Evolutionary conservation across 2,113 vertebrate species (phyloP), one percentile per base, ranked within the genome.

Genomic region (Aix galericulata): DNA sequence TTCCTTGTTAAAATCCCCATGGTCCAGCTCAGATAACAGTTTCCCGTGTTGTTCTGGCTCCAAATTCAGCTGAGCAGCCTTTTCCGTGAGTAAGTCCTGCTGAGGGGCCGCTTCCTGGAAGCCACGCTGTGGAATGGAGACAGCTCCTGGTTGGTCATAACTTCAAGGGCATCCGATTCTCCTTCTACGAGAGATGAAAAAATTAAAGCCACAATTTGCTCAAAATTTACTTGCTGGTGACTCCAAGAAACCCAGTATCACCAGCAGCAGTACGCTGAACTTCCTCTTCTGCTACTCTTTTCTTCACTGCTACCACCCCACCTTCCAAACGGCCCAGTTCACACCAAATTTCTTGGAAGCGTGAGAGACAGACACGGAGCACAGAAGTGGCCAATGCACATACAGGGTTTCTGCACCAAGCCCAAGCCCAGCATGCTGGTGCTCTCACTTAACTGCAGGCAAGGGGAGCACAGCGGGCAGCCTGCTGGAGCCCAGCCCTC

Each of bases 81-180:
- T 97, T 99, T 99, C 90, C 99, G 97, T n/a, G 98, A 98, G 90
- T 98, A 98, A 32, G 96, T 98, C 92, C 96, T 98, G 82, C 96
- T 95, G 50, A 96, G 75, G 67, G 91, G 86, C 27, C 68, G 97
- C 53, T 68, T 98, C 83, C 88, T 95, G 58, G 94, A 74, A 60
- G 86, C 36, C 1, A 92, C 64, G 9, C 73, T 91, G 56, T 63
- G 97, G 83, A 98, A 97, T 13, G 98, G 98, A 55, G 98, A 98
- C 3, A 93, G 67, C 23, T 98, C 98, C 73, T 78, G 94, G 18
- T 83, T 97, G 1, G 52, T 62, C 14, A 86, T 2, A 3, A 53
- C 50, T 25, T 89, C 85, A 38, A 94, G 75, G 4, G 66, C 75
- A 13, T 84, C 91, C 0, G 17, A 71, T 18, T 96, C 97, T 16